These are phyloP conservation scores for Dasyurus viverrinus DNA, from an alignment of 2,113 vertebrate genomes.

Conservation along the genomic window DNA sequence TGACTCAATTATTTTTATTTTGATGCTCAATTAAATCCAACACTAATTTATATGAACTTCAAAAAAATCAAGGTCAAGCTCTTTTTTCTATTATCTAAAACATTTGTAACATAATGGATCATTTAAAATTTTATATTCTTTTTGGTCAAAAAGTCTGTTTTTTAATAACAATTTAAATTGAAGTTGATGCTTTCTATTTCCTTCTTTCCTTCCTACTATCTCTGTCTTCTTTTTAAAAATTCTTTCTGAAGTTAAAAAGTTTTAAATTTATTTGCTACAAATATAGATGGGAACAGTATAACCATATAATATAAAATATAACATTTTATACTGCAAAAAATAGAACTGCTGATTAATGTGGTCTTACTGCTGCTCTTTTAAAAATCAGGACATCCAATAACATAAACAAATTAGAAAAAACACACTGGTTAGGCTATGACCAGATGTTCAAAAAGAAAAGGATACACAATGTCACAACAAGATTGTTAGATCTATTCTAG, in stretches of 20 bases:
- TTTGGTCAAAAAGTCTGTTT: constrained; percentile 7
- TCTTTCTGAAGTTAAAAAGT: background rate
- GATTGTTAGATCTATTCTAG: no score
- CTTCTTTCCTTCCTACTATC: background rate
- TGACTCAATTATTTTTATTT: background rate
- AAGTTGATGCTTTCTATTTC: constrained; percentile 21
- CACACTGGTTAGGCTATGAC: background rate
- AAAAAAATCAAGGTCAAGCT: constrained; percentile 10
- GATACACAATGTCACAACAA: no score
- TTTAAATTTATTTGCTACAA: constrained; percentile 23
- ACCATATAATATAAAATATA: no score
- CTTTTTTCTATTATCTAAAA: background rate
- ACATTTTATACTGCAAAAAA: constrained; percentile 30
- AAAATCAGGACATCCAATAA: constrained; percentile 47
- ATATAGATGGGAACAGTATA: constrained; percentile 11
- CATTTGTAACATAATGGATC: constrained; percentile 7
- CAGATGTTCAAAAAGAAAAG: background rate
- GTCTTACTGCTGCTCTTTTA: constrained; percentile 44
- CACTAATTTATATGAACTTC: constrained; percentile 19
- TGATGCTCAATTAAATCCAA: constrained; percentile 3
- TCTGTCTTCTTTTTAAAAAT: background rate
- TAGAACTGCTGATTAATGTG: constrained; percentile 4
- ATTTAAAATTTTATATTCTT: constrained; percentile 1
- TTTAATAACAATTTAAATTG: constrained; percentile 10
- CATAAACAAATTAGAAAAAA: background rate